Evolutionary conservation across 2,113 vertebrate species (phyloP), one percentile per base, ranked within the genome.

Genomic region (Mandrillus leucophaeus): DNA sequence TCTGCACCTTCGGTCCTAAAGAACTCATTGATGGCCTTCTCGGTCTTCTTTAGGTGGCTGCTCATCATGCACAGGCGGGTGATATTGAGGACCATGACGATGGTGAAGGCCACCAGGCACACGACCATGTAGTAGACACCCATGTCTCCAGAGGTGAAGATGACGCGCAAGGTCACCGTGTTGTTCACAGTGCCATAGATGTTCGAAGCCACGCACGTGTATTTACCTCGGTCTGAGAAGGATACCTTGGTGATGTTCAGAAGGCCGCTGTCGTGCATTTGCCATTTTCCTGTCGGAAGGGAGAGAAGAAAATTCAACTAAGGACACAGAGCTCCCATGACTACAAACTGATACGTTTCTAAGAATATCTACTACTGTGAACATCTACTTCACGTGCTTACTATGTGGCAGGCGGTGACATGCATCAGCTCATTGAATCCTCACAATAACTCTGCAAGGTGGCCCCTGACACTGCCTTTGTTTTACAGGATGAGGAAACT

Each of bases 41-140:
- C 99, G 0, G 99, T 99, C 99, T 99, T 99, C 99, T 99, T 99
- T 95, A 99, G 98, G 98, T 99, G 99, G 98, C 99, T 99, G 99
- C 99, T 99, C 99, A 99, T 99, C 99, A 99, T 99, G 98, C 99
- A 99, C 48, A 99, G 99, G 64, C 99, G 99, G 0, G 99, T 99
- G 78, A 99, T 98, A 75, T 99, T 99, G 93, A 99, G 98, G 79
- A 99, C 98, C 99, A 99, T 99, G 98, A 99, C 99, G 92, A 99
- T 99, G 94, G 99, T 99, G 99, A 99, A 99, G 89, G 99, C 99
- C 79, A 99, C 99, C 76, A 99, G 99, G 98, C 99, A 99, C 95
- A 99, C 99, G 23, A 99, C 99, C 99, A 99, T 99, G 98, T 99
- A 99, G 98, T 99, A 99, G 92, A 99, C 99, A 1, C 99, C 99